Evolutionary conservation across 2,888 invertebrate species (phyloP).

Genomic region (Lycophotia porphyrea): DNA sequence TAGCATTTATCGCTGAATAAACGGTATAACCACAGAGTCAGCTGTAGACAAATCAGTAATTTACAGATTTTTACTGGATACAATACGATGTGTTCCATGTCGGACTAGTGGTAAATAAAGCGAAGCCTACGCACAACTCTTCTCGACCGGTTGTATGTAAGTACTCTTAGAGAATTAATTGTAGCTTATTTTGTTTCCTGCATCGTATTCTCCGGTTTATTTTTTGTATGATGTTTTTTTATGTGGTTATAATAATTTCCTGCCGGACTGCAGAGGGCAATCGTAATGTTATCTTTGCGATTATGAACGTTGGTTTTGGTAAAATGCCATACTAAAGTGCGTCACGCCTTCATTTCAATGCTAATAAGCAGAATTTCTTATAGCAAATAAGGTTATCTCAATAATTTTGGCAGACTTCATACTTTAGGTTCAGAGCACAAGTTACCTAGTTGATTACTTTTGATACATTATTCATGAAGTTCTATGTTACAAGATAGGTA

Average conservation of each 20-base stretch:
- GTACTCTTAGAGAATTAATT: conserved; percentile 49
- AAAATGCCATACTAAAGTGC: conserved; percentile 49
- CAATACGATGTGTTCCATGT: conserved; percentile 77
- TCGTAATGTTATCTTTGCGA: conserved; percentile 42
- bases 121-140: conserved; percentile 62
- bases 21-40: conserved; percentile 67
- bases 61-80: conserved; percentile 76
- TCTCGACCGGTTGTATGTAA: conserved; percentile 57
- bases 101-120: conserved; percentile 78
- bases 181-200: conserved; percentile 27
- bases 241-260: conserved; percentile 30
- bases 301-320: conserved; percentile 43
- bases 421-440: conserved; percentile 6
- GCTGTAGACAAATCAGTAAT: conserved; percentile 74
- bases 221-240: conserved; percentile 53
- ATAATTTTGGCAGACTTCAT: conserved; percentile 16
- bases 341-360: conserved; percentile 34
- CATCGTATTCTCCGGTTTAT: conserved; percentile 52
- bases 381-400: conserved; percentile 42
- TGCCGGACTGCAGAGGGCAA: conserved; percentile 14
- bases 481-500: neutral
- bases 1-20: conserved; percentile 62
- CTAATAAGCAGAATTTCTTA: conserved; percentile 14
- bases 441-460: conserved; percentile 21
- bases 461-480: conserved; percentile 25